A percentile compares a stretch with the other conserved stretches of the same genome.
Evolutionary conservation across 2,797 vertebrate species (phyloP).

Genomic region (Pseudomugil tenellus): DNA sequence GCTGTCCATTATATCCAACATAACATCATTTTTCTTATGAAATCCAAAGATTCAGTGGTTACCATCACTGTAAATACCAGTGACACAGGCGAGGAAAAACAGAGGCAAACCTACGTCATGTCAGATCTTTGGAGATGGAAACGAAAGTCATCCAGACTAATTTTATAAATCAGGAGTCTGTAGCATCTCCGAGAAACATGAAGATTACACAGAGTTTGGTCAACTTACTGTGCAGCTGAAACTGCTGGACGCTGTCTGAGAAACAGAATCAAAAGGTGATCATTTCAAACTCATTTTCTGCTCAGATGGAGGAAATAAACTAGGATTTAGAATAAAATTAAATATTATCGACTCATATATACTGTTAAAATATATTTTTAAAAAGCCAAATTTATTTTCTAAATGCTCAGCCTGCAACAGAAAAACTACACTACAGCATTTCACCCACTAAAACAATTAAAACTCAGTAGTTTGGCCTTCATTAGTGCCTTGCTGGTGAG

Average conservation of each 20-base stretch:
- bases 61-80: conserved; percentile 67
- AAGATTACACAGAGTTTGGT: conserved; percentile 6
- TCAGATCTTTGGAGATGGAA: conserved; percentile 31
- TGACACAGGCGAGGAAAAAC: conserved; percentile 64
- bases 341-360: no score
- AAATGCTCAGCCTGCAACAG: no score
- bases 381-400: no score
- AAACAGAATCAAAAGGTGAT: no score
- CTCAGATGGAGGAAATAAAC: no score
- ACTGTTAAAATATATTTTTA: no score
- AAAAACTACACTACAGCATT: no score
- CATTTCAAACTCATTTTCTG: no score
- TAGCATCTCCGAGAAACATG: conserved; percentile 15
- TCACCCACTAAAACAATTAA: no score
- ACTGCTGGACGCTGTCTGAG: background rate
- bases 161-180: conserved; percentile 35
- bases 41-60: conserved; percentile 51
- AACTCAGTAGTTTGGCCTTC: no score
- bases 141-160: conserved; percentile 30
- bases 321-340: no score
- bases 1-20: conserved; percentile 20
- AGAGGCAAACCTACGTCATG: conserved; percentile 51
- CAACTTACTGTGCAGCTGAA: conserved; percentile 1
- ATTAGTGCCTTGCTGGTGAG: no score
- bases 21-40: conserved; percentile 47